phyloP scores from a whole-genome alignment of 2,113 vertebrate species.

The Neotragus moschatus region DNA sequence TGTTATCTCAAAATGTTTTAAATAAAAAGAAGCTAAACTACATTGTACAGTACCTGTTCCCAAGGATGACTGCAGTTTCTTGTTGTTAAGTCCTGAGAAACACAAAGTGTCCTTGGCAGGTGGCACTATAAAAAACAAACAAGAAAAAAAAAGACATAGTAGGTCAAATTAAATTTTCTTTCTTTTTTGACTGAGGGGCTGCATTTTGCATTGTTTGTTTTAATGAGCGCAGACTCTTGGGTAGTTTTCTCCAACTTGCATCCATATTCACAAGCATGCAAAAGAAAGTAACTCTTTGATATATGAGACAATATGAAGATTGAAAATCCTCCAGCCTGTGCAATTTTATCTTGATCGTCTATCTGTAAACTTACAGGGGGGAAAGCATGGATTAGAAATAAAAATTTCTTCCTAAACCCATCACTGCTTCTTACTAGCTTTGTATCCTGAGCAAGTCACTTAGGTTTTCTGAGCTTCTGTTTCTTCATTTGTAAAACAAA shows the following conservation, averaged over 20 bases:
- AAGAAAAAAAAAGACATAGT: background rate
- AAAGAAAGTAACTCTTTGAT: background rate
- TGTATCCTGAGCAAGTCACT: background rate
- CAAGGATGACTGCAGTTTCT: background rate
- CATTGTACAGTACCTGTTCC: background rate
- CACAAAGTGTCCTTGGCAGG: background rate
- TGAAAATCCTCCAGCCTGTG: background rate
- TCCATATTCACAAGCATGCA: background rate
- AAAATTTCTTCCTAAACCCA: background rate
- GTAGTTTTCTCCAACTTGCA: background rate
- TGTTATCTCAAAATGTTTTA: slow-evolving; percentile 45
- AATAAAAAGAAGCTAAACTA: slow-evolving; percentile 38
- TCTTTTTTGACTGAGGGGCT: background rate
- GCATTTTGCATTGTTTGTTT: background rate
- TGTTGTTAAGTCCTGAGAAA: slow-evolving; percentile 35
- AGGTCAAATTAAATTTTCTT: background rate
- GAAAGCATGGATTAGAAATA: background rate
- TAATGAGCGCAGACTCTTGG: background rate
- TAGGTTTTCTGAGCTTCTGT: slow-evolving; percentile 9
- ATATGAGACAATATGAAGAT: background rate
- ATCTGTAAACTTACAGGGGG: background rate
- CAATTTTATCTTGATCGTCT: background rate
- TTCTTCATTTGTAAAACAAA: background rate
- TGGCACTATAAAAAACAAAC: background rate
- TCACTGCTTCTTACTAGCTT: background rate